Conservation (phyloP, 2,797 vertebrate genomes). For the Naso thynnoides region DNA sequence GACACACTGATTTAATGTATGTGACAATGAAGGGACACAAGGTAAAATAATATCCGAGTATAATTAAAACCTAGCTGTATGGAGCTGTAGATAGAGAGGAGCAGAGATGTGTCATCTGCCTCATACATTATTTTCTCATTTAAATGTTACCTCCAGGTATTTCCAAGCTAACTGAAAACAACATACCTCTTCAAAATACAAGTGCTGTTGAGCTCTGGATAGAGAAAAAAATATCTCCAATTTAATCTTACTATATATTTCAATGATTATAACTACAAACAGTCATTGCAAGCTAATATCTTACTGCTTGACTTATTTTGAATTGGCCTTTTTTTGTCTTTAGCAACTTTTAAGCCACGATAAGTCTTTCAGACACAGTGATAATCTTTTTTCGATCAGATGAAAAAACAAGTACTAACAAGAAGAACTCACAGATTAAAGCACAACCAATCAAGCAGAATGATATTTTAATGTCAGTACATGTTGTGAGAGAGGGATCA, state of each 20-base stretch:
- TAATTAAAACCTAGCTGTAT: no score
- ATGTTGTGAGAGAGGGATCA: slow-evolving; percentile 69
- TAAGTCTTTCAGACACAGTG: slow-evolving; percentile 76
- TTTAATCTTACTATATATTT: slow-evolving; percentile 68
- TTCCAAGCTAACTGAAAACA: slow-evolving; percentile 10
- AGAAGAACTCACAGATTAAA: slow-evolving; percentile 66
- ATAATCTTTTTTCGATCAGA: slow-evolving; percentile 72
- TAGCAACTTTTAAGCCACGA: slow-evolving; percentile 63
- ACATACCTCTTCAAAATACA: slow-evolving; percentile 3
- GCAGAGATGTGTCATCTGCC: no score
- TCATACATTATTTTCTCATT: slow-evolving; percentile 13
- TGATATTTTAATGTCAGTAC: slow-evolving; percentile 68
- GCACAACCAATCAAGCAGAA: slow-evolving; percentile 64
- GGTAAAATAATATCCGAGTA: no score
- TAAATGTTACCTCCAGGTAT: slow-evolving; percentile 49
- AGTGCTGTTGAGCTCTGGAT: neutral
- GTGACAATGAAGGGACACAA: no score
- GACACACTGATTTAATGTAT: no score
- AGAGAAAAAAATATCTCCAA: slow-evolving; percentile 32
- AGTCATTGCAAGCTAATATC: slow-evolving; percentile 77
- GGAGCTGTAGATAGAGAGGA: no score
- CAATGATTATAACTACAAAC: slow-evolving; percentile 57
- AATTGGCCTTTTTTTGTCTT: slow-evolving; percentile 74
- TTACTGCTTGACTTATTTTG: slow-evolving; percentile 76
- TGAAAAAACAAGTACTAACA: slow-evolving; percentile 58